A percentile compares a stretch with the other conserved stretches of the same genome.
Conservation (phyloP, 2,888 invertebrate species). For the Epirrita christyi region DNA sequence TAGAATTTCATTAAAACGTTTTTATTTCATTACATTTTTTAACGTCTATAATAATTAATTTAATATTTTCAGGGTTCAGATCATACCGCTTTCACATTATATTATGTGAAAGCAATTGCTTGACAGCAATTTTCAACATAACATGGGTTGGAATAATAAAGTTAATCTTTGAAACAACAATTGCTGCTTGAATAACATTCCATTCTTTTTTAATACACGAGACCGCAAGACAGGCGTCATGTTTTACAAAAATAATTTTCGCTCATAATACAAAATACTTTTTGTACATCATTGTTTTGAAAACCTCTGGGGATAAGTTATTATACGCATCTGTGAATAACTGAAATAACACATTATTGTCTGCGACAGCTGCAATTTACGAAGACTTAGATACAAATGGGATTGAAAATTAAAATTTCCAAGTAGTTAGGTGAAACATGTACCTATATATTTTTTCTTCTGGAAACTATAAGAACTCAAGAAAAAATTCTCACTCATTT, state of each 20-base stretch:
- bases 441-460: no score
- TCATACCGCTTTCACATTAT: background rate
- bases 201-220: slow-evolving; percentile 29
- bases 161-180: slow-evolving; percentile 15
- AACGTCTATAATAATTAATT: background rate
- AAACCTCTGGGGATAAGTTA: slow-evolving; percentile 22
- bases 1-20: slow-evolving; percentile 9
- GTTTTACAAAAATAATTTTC: slow-evolving; percentile 13
- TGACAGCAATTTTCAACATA: background rate
- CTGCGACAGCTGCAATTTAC: slow-evolving; percentile 15
- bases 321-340: slow-evolving; percentile 20
- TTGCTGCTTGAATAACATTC: slow-evolving; percentile 18
- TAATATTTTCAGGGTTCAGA: background rate
- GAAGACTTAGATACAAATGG: background rate
- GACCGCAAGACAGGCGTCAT: slow-evolving; percentile 18
- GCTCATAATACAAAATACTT: slow-evolving; percentile 16
- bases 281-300: slow-evolving; percentile 14
- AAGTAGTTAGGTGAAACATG: no score
- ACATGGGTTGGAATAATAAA: slow-evolving; percentile 14
- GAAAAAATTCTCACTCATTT: no score
- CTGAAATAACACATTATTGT: slow-evolving; percentile 7
- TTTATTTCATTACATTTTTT: background rate
- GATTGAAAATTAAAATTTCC: no score
- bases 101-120: no score
- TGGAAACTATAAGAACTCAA: no score